Evolutionary conservation across 2,888 invertebrate species (phyloP), one percentile per base, ranked within the genome.

Genomic region (Caenorhabditis sp.): DNA sequence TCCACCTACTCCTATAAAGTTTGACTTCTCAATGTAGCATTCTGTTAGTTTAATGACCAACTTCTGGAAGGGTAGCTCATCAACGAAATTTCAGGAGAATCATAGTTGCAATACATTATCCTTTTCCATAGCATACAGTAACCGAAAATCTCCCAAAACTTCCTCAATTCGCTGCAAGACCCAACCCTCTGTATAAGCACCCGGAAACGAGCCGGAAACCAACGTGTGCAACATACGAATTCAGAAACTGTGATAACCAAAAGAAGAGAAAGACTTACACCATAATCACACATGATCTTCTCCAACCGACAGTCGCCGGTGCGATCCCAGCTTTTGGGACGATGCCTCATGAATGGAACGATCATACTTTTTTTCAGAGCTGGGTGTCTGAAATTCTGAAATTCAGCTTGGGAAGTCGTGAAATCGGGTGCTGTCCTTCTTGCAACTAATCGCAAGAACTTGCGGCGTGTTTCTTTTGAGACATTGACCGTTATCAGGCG

Each of bases 311-410:
- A 44, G 12, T 51, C 54, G 10, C 19, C 38, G 12, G 38, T 12
- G 10, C 12, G 24, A 24, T 75, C 74, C 75, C 75, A 76, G n/a
- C 12, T 38, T 26, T 49, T 66, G 0, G 75, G 63, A 6, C 56
- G 66, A 24, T 77, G 69, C 8, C 77, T n/a, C 77, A 77, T 61
- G 16, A 77, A 69, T 0, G 77, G 77, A 19, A 77, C 77, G 22
- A 77, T 77, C 77, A 77, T 77, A 22, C 7, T 61, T 6, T 19
- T n/a, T n/a, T n/a, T n/a, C n/a, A n/a, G n/a, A 28, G 8, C 28
- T 28, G 4, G 44, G 24, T 54, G 26, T 28, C 19, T 14, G 19
- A n/a, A 58, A 56, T 26, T 3, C 54, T 24, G 35, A 28, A n/a
- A 31, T 31, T 59, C 31, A 16, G n/a, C n/a, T n/a, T n/a, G n/a